Base-by-base conservation (phyloP, 2,888 invertebrate species). In the Malthinus seriepunctatus region DNA sequence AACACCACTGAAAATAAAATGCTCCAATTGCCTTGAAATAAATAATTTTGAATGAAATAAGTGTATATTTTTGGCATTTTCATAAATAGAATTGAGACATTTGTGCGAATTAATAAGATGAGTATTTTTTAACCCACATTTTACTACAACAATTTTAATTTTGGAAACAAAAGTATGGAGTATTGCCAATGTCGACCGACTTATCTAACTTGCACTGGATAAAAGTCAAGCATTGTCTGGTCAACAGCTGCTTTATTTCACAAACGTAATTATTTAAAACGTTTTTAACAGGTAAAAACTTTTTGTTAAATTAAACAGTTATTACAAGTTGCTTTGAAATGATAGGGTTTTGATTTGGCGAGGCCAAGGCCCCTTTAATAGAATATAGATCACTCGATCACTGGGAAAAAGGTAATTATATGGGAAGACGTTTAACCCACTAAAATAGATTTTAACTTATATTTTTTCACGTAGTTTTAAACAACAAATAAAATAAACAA, bases 241-340 rank as follows among this genome's bases (percentile, higher is more conserved):
- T 5, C 23, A 23, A 42, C 39, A 42, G 39, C 39, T 42, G 39
- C 39, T 15, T 15, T 10, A 42, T 42, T 42, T 42, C 39, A 23
- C 23, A 23, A 23, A 23, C 23, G 9, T 42, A 15, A 42, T 42
- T 9, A 10, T 10, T 10, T 10, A 2, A 42, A 8, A 15, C 5
- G 8, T 8, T 15, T 11, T 42, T 42, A 11, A n/a, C 23, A 23
- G 39, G 39, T 42, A 23, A 42, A 42, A 15, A 9, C n/a, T 14
- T 12, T 15, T n/a, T 15, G 14, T 42, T 42, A 15, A 39, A 14
- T 15, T 39, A n/a, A 42, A 42, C 5, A 23, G 23, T 23, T 3
- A 5, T 23, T 23, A 23, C 2, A 23, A 5, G 23, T 5, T 23
- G 2, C 23, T 23, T 23, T 23, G 2, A 23, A 23, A 23, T 23